Conservation (phyloP, 2,888 invertebrate genomes). For the Lapara coniferarum region DNA sequence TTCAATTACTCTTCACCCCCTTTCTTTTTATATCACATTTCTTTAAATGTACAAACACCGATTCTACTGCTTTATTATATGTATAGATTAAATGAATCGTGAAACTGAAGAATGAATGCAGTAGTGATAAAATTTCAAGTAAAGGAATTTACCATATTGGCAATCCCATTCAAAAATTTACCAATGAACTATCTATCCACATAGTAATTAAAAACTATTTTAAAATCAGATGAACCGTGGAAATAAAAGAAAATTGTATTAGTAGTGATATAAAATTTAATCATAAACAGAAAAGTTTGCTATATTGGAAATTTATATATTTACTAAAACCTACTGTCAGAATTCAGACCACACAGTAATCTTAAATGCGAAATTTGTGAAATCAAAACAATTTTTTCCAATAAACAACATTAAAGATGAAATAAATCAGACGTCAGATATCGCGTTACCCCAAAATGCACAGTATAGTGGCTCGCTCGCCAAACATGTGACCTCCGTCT, state of each 20-base stretch:
- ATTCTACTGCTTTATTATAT: too few relatives aligned
- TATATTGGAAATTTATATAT: neutral
- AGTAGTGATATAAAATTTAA: neutral
- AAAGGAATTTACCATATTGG: too few relatives aligned
- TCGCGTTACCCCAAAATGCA: slow-evolving; percentile 41
- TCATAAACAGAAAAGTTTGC: neutral
- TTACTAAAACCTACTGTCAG: neutral
- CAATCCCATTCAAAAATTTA: too few relatives aligned
- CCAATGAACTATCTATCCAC: too few relatives aligned
- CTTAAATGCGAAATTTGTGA: neutral
- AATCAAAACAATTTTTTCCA: slow-evolving; percentile 15
- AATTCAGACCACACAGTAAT: neutral
- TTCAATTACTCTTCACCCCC: too few relatives aligned
- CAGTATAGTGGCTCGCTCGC: slow-evolving; percentile 38
- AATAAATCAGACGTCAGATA: slow-evolving; percentile 42
- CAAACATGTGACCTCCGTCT: slow-evolving; percentile 58
- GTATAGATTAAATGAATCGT: too few relatives aligned
- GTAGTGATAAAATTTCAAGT: too few relatives aligned
- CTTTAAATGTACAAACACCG: too few relatives aligned
- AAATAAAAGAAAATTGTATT: neutral
- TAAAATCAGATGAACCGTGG: too few relatives aligned
- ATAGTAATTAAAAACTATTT: too few relatives aligned
- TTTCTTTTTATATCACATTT: too few relatives aligned
- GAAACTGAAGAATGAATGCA: too few relatives aligned
- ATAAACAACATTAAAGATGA: slow-evolving; percentile 31